Conservation (phyloP, 2,113 vertebrate genomes). For the Percina caprodes region DNA sequence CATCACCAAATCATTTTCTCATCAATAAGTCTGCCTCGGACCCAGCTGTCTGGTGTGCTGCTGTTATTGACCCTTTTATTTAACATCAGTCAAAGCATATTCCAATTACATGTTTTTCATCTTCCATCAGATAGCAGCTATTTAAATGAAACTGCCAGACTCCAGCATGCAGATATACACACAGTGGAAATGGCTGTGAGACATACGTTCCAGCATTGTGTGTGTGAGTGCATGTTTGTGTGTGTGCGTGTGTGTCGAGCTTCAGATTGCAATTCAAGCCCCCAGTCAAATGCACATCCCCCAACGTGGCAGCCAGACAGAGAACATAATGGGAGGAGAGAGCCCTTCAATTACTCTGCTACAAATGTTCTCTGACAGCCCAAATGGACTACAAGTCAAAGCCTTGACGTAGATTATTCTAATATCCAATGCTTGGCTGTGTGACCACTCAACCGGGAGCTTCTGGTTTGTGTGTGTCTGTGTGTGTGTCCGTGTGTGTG, state of each 20-base stretch:
- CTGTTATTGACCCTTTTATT: constrained; percentile 6
- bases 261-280: constrained; percentile 29
- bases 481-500: constrained; percentile 38
- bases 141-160: constrained; percentile 12
- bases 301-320: constrained; percentile 13
- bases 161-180: background rate
- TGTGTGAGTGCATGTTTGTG: background rate
- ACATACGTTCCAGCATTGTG: background rate
- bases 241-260: background rate
- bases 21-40: constrained; percentile 22
- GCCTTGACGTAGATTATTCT: constrained; percentile 21
- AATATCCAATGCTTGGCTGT: constrained; percentile 29
- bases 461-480: constrained; percentile 7
- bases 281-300: constrained; percentile 19
- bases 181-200: background rate
- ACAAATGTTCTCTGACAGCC: constrained; percentile 34
- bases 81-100: constrained; percentile 1
- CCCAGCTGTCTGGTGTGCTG: background rate
- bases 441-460: constrained; percentile 30
- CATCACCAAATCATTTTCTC: constrained; percentile 19
- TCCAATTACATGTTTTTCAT: constrained; percentile 38
- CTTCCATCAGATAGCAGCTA: constrained; percentile 2
- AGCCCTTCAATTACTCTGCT: constrained; percentile 31
- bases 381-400: constrained; percentile 36
- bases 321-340: constrained; percentile 33